Base-by-base conservation (phyloP, 53 echinoderm and acorn worm species). In the Echinometra lucunter region DNA sequence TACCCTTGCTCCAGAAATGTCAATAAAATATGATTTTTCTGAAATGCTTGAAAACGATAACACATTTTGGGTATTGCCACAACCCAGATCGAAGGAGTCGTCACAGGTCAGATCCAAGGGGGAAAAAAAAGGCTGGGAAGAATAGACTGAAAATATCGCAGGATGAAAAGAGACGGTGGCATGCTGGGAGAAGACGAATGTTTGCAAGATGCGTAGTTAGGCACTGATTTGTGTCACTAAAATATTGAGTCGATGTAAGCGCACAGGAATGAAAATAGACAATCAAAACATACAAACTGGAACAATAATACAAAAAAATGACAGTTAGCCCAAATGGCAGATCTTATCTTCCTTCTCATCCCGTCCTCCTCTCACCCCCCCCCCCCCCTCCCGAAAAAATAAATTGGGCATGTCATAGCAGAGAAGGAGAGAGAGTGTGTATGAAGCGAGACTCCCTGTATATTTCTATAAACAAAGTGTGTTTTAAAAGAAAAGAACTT, bases 1-100 rank as follows among this genome's bases (percentile, higher is more conserved):
- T n/a, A n/a, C n/a, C 78, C 42, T 21, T 78, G 78, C 21, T 35
- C 78, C 78, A 78, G 78, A 78, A 78, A 78, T 40, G 78, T 78
- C 78, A 42, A 4, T 1, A 78, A 21, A 42, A 40, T 40, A 40
- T 21, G 42, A 78, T 78, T 42, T 78, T 19, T 78, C 38, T 16
- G 42, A 78, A 78, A 40, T 40, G 40, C 1, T 40, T 11, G 19
- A 78, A 42, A 38, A 78, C 2, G 40, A 78, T 37, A 40, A 78
- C 40, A 78, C 21, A 78, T 42, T 78, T 19, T 38, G 6, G 23
- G 12, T 72, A 42, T 18, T 78, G 78, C 40, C 4, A 21, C 78
- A 19, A 32, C 78, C 17, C 28, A 78, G 19, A 40, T 78, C 78
- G 19, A 63, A 5, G 40, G 78, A 34, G 1, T 32, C 32, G 19